Evolutionary conservation across 2,888 invertebrate genomes (phyloP).

Genomic region (Gnatocerus cornutus): DNA sequence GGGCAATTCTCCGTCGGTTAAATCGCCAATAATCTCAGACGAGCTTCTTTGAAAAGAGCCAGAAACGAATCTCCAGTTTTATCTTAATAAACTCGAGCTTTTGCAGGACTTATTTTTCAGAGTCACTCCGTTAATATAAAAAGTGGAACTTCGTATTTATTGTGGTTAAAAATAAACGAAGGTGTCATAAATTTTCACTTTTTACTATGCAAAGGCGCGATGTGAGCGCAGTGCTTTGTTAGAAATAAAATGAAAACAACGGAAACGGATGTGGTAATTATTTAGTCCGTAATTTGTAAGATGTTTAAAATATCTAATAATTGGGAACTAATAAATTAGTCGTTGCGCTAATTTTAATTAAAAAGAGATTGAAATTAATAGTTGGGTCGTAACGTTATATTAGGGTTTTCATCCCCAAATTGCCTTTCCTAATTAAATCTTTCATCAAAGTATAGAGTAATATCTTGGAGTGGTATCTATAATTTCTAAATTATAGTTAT

Average conservation of each 20-base stretch:
- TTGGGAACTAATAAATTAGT: neutral
- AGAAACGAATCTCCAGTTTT: constrained; percentile 9
- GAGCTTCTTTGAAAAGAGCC: constrained; percentile 14
- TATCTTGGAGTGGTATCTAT: neutral
- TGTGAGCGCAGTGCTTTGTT: neutral
- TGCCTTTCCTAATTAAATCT: constrained; percentile 1
- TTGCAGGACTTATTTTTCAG: constrained; percentile 24
- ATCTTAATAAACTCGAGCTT: constrained; percentile 22
- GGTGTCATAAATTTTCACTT: constrained; percentile 3
- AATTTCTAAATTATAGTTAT: neutral
- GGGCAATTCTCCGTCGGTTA: neutral
- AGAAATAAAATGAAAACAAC: constrained; percentile 5
- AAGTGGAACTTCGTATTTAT: constrained; percentile 24
- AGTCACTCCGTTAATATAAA: constrained; percentile 12
- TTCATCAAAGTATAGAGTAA: neutral
- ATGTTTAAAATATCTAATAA: neutral
- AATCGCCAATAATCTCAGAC: constrained; percentile 18
- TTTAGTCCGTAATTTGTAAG: neutral
- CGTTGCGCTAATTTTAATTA: neutral
- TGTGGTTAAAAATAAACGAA: constrained; percentile 19
- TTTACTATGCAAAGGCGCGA: constrained; percentile 14
- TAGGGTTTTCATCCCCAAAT: constrained; percentile 4
- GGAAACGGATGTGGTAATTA: neutral
- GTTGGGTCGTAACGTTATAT: constrained; percentile 1
- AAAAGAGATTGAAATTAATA: constrained; percentile 8